Evolutionary conservation across 2,113 vertebrate species (phyloP), one percentile per base, ranked within the genome.

Genomic region (Cnemophilus loriae): DNA sequence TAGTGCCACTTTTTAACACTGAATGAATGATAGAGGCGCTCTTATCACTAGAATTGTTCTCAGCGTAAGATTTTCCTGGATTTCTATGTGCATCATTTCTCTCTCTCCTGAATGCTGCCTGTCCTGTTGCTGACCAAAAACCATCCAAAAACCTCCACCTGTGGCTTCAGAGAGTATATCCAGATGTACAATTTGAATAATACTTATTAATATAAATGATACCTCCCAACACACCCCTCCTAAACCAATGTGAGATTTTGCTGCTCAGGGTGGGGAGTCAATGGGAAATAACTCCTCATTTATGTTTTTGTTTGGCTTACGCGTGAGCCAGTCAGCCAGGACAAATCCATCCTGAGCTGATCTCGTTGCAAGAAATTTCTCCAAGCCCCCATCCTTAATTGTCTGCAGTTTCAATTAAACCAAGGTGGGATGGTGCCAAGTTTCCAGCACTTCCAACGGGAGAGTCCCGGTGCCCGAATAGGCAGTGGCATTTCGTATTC

Each of bases 341-440:
- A 74, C 17, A 91, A 86, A 94, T 95, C 65, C 68, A 92, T 53
- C 93, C 79, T 30, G 78, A 91, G 41, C 68, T 57, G 60, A 94
- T 91, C 91, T 90, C 42, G 30, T 80, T 26, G 49, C 90, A 91
- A 93, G 37, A 87, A 92, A 91, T 93, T 70, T 95, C 81, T 65
- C 79, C n/a, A 46, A 92, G 75, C 93, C 95, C 84, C 64, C 69
- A 93, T 95, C 77, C 89, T 93, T 88, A 91, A 93, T 95, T 90
- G 90, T 96, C 80, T 84, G 78, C 79, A 96, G 93, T 95, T 96
- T 96, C 55, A 90, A 86, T 96, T 88, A 92, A 91, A 84, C 70
- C 8, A 52, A 94, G 75, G 81, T 87, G 70, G 93, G 95, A 41
- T n/a, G 60, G 44, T 96, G 90, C 95, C 84, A 96, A 95, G 91